A percentile compares a stretch with the other conserved stretches of the same genome.
These are phyloP conservation scores for Nanger granti DNA, from an alignment of 2,113 vertebrate species.

Conservation along the genomic window DNA sequence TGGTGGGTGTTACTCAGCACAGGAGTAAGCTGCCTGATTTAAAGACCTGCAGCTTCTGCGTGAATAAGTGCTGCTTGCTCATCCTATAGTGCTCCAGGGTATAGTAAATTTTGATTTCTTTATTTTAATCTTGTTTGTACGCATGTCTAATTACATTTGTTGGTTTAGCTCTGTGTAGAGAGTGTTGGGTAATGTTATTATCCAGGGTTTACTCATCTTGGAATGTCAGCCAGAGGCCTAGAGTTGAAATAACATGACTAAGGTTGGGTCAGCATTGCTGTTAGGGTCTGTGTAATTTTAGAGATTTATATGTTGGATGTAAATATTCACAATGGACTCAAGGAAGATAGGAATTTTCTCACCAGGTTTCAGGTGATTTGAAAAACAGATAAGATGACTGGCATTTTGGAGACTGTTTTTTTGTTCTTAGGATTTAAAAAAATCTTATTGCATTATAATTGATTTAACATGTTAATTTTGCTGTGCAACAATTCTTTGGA, in stretches of 20 bases:
- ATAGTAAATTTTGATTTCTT: constrained; percentile 37
- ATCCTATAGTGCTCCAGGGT: not conserved
- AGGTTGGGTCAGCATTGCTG: not conserved
- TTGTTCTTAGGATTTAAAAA: not conserved
- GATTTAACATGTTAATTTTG: not conserved
- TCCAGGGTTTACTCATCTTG: not conserved
- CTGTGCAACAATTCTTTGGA: not conserved
- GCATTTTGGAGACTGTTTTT: not conserved
- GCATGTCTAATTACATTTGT: constrained; percentile 29
- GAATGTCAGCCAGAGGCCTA: not conserved
- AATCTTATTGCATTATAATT: not conserved
- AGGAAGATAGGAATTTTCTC: not conserved
- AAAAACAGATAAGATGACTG: not conserved
- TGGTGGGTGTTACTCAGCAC: not conserved
- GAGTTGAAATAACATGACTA: constrained; percentile 1
- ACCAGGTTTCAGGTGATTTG: not conserved
- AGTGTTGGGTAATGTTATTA: not conserved
- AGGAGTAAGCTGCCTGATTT: constrained; percentile 10
- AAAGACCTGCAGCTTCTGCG: constrained; percentile 23
- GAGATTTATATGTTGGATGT: constrained; percentile 11
- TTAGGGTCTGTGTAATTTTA: not conserved
- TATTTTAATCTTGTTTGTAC: constrained; percentile 32
- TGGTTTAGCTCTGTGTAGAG: constrained; percentile 24
- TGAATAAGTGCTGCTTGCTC: constrained; percentile 49
- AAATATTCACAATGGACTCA: constrained; percentile 3